Evolutionary conservation across 2,113 vertebrate species (phyloP).

Genomic region (Calonectris borealis): DNA sequence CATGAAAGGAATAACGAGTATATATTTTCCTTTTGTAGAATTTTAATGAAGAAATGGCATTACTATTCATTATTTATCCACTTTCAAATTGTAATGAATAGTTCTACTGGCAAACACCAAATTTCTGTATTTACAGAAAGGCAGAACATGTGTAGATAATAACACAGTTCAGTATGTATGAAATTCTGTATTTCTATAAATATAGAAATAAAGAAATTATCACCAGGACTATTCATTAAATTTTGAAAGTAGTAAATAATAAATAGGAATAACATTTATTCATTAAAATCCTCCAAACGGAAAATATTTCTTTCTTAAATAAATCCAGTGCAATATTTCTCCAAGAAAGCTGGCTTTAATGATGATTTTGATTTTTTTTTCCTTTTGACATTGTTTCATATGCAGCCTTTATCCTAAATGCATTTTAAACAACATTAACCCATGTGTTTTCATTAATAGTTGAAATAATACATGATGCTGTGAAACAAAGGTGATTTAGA

Average conservation of each 20-base stretch:
- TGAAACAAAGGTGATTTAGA: neutral
- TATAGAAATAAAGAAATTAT: slow-evolving; percentile 67
- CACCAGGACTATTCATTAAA: slow-evolving; percentile 62
- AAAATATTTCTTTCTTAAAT: slow-evolving; percentile 20
- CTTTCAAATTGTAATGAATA: slow-evolving; percentile 73
- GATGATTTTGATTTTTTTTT: neutral
- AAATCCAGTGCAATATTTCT: slow-evolving; percentile 1
- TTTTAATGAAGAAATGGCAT: slow-evolving; percentile 74
- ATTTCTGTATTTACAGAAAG: slow-evolving; percentile 74
- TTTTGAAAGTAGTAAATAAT: slow-evolving; percentile 58
- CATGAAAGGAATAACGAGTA: slow-evolving; percentile 68
- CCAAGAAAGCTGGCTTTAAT: neutral
- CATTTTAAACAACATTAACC: slow-evolving; percentile 28
- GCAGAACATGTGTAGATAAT: slow-evolving; percentile 51
- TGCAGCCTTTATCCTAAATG: slow-evolving; percentile 26
- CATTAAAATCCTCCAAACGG: slow-evolving; percentile 29
- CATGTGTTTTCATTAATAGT: neutral
- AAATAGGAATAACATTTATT: slow-evolving; percentile 57
- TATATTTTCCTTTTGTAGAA: slow-evolving; percentile 70
- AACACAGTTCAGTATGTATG: slow-evolving; percentile 43
- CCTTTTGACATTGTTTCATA: neutral
- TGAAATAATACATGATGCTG: neutral
- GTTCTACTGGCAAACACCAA: slow-evolving; percentile 71
- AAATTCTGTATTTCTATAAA: slow-evolving; percentile 64
- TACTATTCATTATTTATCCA: slow-evolving; percentile 72